phyloP scores from a whole-genome alignment of 2,888 invertebrate species.

The Hartigia nigra region DNA sequence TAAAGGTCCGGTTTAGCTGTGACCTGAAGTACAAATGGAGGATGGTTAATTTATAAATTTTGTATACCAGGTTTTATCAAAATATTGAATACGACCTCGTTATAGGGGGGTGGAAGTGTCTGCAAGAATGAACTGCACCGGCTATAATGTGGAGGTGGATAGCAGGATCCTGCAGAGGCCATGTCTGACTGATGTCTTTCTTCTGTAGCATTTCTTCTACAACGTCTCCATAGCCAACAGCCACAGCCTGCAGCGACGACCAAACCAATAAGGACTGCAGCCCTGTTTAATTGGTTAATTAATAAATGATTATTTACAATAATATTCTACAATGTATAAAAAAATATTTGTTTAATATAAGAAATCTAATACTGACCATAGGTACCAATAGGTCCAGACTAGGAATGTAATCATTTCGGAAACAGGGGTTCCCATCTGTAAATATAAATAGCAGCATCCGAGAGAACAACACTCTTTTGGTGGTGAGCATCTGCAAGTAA shows the following conservation, averaged over 20 bases:
- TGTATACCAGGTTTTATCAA: neutral
- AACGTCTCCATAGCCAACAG: constrained; percentile 74
- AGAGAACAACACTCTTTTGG: constrained; percentile 80
- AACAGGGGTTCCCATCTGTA: constrained; percentile 67
- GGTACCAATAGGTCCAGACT: constrained; percentile 78
- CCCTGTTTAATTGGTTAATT: constrained; percentile 36
- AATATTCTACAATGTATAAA: neutral
- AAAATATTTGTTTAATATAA: neutral
- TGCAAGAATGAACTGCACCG: constrained; percentile 86
- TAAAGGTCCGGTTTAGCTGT: constrained; percentile 88
- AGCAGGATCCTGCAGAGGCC: constrained; percentile 83
- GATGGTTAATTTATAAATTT: constrained; percentile 23
- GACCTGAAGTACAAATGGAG: constrained; percentile 70
- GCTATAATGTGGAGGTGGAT: constrained; percentile 86
- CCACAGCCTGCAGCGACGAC: constrained; percentile 77
- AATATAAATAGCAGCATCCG: constrained; percentile 70
- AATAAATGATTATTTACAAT: neutral
- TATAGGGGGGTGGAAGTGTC: constrained; percentile 80
- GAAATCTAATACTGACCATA: constrained; percentile 67
- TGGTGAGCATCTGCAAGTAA: constrained; percentile 71
- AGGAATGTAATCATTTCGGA: constrained; percentile 72
- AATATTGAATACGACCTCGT: constrained; percentile 72
- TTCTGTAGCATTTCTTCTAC: constrained; percentile 64
- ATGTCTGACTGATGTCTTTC: constrained; percentile 77
- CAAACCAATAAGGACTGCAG: constrained; percentile 74